Base-by-base conservation (phyloP, 2,888 invertebrate genomes). In the Apotomis betuletana region DNA sequence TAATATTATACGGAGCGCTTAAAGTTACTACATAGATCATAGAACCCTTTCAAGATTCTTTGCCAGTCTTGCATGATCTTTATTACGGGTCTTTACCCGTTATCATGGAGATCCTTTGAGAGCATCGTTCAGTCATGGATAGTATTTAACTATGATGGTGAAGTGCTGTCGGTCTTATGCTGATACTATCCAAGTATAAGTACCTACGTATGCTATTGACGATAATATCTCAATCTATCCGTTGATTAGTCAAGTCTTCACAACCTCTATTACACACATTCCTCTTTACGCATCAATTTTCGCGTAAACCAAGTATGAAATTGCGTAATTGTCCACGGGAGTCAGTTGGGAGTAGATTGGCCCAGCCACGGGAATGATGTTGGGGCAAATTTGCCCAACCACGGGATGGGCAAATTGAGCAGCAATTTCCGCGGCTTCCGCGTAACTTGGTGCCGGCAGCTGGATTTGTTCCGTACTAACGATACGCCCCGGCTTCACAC, bases 231-330 rank as follows among this genome's bases (percentile, higher is more conserved):
- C 49, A 9, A 49, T 49, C 55, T 27, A 8, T 36, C 38, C 44
- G 41, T 27, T 27, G 27, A 27, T 27, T 27, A 27, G 27, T 2
- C 27, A 2, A 27, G 27, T 2, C 27, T 27, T 27, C 27, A 27
- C 27, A 27, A 27, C 27, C 2, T 27, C 27, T 55, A 65, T 55
- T 46, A 57, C 57, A 57, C 27, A 13, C 61, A 60, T 57, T 51
- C 44, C 67, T 55, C 67, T 67, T 61, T 57, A 67, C 67, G 61
- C 61, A 67, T 71, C 60, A 46, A 55, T 65, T 67, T 67, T 70
- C 71, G 51, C 61, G 52, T 52, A 67, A 61, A 55, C 65, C 38
- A 51, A 10, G 67, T 67, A 71, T 67, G 61, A 71, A 71, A 71
- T 71, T 71, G 61, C 67, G 71, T 58, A 57, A 65, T 65, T 12